Evolutionary conservation across 2,797 vertebrate species (phyloP).

Genomic region (Antennarius maculatus): DNA sequence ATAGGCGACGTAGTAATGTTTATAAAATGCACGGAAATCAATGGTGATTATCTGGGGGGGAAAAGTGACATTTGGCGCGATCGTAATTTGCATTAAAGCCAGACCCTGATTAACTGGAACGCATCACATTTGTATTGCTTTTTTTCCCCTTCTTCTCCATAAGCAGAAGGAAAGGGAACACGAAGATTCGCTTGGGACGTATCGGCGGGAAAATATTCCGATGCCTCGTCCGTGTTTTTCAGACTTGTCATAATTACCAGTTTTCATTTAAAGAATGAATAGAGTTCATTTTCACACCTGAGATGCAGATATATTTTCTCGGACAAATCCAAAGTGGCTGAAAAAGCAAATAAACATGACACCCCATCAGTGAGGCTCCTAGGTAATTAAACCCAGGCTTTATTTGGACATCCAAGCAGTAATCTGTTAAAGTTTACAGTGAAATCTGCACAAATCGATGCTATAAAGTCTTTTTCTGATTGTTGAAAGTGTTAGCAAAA

Average conservation of each 20-base stretch:
- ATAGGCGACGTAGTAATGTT: conserved; percentile 30
- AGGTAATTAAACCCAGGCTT: too few species aligned
- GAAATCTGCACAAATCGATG: too few species aligned
- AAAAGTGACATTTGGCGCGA: conserved; percentile 46
- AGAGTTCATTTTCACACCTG: neutral
- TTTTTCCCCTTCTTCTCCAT: conserved; percentile 8
- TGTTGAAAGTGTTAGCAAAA: neutral
- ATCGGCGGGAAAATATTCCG: neutral
- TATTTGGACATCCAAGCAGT: too few species aligned
- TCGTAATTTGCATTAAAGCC: conserved; percentile 30
- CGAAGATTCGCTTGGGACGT: neutral
- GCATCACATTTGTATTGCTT: conserved; percentile 20
- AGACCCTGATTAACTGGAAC: conserved; percentile 32
- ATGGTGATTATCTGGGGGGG: conserved; percentile 35
- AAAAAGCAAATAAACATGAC: too few species aligned
- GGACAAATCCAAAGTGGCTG: too few species aligned
- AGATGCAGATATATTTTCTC: too few species aligned
- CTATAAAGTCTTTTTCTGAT: too few species aligned
- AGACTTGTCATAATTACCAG: neutral
- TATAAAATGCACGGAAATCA: conserved; percentile 47
- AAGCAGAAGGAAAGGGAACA: conserved; percentile 1
- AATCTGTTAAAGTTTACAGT: too few species aligned
- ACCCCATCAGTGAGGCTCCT: too few species aligned
- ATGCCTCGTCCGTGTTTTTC: neutral
- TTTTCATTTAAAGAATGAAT: neutral